phyloP scores from a whole-genome alignment of 2,797 vertebrate species.

The Aythya fuligula region DNA sequence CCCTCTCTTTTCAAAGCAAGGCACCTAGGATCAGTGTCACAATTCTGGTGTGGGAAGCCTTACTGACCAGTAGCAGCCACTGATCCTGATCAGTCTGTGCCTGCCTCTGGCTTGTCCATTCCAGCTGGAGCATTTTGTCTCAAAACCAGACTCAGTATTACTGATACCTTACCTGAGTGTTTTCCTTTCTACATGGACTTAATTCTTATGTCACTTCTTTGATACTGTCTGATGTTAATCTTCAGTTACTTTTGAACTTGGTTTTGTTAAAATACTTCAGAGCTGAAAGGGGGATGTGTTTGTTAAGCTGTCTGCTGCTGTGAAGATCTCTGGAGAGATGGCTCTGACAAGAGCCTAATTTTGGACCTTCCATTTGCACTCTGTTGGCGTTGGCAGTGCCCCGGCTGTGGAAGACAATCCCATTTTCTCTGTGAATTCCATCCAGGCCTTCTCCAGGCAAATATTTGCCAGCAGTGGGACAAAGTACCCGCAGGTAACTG shows the following conservation, averaged over 20 bases:
- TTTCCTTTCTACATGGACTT: background rate
- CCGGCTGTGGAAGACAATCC: background rate
- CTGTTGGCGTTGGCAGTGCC: background rate
- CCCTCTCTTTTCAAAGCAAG: background rate
- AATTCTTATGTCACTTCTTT: background rate
- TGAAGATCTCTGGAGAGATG: background rate
- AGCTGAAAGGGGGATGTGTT: background rate
- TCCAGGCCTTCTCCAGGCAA: background rate
- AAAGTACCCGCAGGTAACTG: background rate
- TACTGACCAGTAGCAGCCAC: background rate
- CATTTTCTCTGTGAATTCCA: background rate
- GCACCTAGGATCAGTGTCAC: background rate
- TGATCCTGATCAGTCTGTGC: background rate
- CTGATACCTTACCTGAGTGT: background rate
- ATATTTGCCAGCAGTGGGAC: background rate
- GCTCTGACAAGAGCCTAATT: background rate
- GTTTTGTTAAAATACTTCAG: background rate
- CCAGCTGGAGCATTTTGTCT: background rate
- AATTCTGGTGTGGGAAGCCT: background rate
- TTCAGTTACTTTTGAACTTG: background rate
- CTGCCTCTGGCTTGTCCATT: background rate
- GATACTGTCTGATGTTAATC: background rate
- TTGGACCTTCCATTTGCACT: background rate
- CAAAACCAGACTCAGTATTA: background rate
- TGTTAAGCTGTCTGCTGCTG: background rate